Evolutionary conservation across 2,113 vertebrate genomes (phyloP), one percentile per base, ranked within the genome.

Genomic region (Arvicanthis niloticus): DNA sequence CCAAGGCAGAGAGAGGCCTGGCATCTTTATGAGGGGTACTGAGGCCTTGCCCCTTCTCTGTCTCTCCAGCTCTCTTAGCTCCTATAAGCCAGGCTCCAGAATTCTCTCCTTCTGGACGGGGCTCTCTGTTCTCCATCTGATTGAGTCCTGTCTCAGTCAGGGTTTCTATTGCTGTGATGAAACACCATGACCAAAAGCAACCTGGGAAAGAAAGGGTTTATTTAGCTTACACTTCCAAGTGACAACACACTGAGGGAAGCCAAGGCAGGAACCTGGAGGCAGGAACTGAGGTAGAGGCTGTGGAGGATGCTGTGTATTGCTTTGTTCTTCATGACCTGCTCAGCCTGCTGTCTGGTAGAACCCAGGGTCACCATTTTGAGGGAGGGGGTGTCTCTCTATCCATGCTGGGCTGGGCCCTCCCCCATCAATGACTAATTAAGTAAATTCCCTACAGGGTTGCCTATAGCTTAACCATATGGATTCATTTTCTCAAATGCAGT

Each of bases 41-140:
- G 13, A 16, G 0, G 1, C 58, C 37, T 37, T 15, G 21, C 2
- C 24, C 29, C 4, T 15, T 12, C 22, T 4, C 15, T 68, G 42
- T 21, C 48, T 4, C n/a, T 17, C 7, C 0, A 0, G 37, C 31
- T 48, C 31, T 80, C 58, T 89, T 67, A 9, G 53, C 11, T 22
- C 22, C 37, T 17, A 3, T 6, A 62, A 70, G 70, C 40, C 13
- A 84, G 78, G 24, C 53, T 56, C 85, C 48, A 45, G 58, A 78
- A 24, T 11, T 13, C 48, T 81, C 56, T 58, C 58, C 89, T 51
- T 48, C 53, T 11, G 1, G 34, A 70, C 16, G 1, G 29, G 16
- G 16, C 42, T 80, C 22, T 73, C 68, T 77, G 26, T 42, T 37
- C 86, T 22, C 42, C 1, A 29, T 65, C 56, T 17, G 15, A 58